Base-by-base conservation (phyloP, 2,888 invertebrate genomes). In the Pristionchus exspectatus region DNA sequence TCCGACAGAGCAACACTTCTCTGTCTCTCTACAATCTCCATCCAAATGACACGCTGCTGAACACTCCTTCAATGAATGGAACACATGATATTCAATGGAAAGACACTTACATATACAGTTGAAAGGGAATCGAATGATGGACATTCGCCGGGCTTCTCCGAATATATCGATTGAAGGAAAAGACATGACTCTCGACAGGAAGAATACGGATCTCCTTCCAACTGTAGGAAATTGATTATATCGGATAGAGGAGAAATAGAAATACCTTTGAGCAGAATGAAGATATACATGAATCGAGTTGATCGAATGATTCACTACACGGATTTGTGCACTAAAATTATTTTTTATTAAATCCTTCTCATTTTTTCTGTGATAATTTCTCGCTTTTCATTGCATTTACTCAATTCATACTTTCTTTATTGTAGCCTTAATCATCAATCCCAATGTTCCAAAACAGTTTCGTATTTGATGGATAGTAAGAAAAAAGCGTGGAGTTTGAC, bases 1-100 rank as follows among this genome's bases (percentile, higher is more conserved):
- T 21, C 94, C 95, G 84, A 94, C 94, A 7, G 93, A 92, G 91
- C 95, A 95, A 90, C 95, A 95, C 91, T 95, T 95, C 90, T 92
- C 92, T 33, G 94, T 93, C 59, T 94, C 95, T 9, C 91, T 91
- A 91, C 95, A 95, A 90, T 95, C 95, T 5, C 94, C 93, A 91
- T 95, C 95, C n/a, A 93, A 90, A 74, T 93, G 92, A 91, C 95
- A 95, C 21, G 94, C 92, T 2, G 94, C 93, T 18, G 95, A 93
- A 91, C 95, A 95, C 89, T 95, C 95, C 93, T 93, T 90, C 5
- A 91, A 90, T 69, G 2, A 69, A 69, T 69, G 7, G 69, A 27
- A 10, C 27, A 69, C 0, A n/a, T 21, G 1, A 50, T 50, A 50
- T 50, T 44, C 44, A 50, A 50, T 50, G 44, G 44, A 16, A n/a